These are phyloP conservation scores for Acanthurus leucopareius DNA, from an alignment of 2,797 vertebrate genomes.

Conservation along the genomic window DNA sequence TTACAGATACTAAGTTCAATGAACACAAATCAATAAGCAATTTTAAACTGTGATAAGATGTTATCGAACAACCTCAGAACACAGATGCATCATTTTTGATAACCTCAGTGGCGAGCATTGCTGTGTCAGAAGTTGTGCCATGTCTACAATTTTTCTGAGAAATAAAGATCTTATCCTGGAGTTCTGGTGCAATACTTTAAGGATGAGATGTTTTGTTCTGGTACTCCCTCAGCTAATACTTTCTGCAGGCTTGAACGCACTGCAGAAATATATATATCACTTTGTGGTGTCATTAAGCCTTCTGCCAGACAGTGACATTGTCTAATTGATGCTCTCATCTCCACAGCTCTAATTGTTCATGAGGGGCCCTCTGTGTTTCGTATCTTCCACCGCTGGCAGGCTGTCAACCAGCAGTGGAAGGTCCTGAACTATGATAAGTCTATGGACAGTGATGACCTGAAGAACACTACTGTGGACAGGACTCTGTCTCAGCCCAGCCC, in stretches of 20 bases:
- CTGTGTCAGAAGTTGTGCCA: slow-evolving; percentile 37
- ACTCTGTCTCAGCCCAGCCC: slow-evolving; percentile 83
- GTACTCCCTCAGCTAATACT: slow-evolving; percentile 43
- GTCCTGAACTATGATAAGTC: slow-evolving; percentile 98
- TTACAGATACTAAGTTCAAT: slow-evolving; percentile 79
- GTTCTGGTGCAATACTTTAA: slow-evolving; percentile 48
- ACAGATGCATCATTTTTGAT: slow-evolving; percentile 62
- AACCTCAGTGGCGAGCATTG: slow-evolving; percentile 32
- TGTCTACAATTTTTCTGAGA: slow-evolving; percentile 40
- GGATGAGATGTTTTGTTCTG: slow-evolving; percentile 62
- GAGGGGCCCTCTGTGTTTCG: slow-evolving; percentile 98
- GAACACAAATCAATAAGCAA: slow-evolving; percentile 87
- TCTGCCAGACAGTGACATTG: slow-evolving; percentile 58
- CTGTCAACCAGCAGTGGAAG: slow-evolving; percentile 99
- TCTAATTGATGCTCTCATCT: slow-evolving; percentile 69
- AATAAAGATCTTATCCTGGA: slow-evolving; percentile 59
- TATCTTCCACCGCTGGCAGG: slow-evolving; percentile 99
- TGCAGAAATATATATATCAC: slow-evolving; percentile 59
- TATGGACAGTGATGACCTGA: slow-evolving; percentile 94
- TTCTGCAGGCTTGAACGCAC: slow-evolving; percentile 49
- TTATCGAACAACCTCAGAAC: slow-evolving; percentile 72
- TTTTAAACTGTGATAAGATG: slow-evolving; percentile 83
- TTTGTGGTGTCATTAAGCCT: slow-evolving; percentile 57
- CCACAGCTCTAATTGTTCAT: slow-evolving; percentile 94
- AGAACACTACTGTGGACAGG: slow-evolving; percentile 87